A percentile compares a stretch with the other conserved stretches of the same genome.
phyloP scores from a whole-genome alignment of 2,888 invertebrate species.

The Thymelicus sylvestris region DNA sequence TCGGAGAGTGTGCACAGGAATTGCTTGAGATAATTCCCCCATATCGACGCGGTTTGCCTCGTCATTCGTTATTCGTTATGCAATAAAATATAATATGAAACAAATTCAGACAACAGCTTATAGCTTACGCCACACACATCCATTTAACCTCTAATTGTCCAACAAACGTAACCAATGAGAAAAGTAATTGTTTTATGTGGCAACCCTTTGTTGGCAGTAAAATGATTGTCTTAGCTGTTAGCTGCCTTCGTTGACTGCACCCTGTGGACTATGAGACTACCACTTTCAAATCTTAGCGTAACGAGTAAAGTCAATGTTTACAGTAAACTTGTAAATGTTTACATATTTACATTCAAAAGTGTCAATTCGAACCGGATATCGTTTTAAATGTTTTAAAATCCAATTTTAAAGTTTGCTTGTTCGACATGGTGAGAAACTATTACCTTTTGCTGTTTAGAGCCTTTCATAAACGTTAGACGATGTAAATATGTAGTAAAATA shows the following conservation, averaged over 20 bases:
- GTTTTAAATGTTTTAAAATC: not conserved
- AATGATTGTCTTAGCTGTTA: conserved; percentile 42
- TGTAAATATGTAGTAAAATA: too few relatives aligned
- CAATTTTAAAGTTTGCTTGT: not conserved
- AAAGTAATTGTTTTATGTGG: conserved; percentile 47
- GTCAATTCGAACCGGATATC: too few relatives aligned
- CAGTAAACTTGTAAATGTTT: conserved; percentile 22
- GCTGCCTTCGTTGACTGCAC: conserved; percentile 43
- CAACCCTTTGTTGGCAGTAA: conserved; percentile 40
- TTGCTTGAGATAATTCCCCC: too few relatives aligned
- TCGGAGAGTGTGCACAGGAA: too few relatives aligned
- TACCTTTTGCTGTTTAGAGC: not conserved
- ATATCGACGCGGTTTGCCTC: too few relatives aligned
- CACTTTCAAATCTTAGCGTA: conserved; percentile 14
- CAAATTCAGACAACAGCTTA: not conserved
- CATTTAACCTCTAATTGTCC: conserved; percentile 42
- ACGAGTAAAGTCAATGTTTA: not conserved
- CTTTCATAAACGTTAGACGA: too few relatives aligned
- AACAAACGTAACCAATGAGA: conserved; percentile 42
- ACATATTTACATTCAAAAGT: not conserved
- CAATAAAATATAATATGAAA: not conserved
- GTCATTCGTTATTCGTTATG: too few relatives aligned
- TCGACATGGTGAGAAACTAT: not conserved
- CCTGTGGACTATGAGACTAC: conserved; percentile 1
- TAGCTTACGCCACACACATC: conserved; percentile 16